Base-by-base conservation (phyloP, 2,888 invertebrate genomes). In the Acutogordius australiensis region DNA sequence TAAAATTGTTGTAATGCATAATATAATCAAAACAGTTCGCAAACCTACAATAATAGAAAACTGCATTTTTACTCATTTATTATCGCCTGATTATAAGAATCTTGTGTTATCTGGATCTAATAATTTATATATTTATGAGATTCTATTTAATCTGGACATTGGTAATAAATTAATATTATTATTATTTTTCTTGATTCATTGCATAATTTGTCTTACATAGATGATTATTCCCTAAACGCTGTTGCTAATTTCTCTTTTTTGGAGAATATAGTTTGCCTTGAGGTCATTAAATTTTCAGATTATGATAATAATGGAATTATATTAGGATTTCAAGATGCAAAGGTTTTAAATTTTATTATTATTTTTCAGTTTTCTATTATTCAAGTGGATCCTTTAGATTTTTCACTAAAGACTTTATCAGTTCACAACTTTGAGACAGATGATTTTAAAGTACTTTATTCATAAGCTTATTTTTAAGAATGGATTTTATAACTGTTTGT, bases 371-470 rank as follows among this genome's bases (percentile, higher is more conserved):
- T 57, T 30, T 57, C 58, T 28, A 57, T 57, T 29, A 13, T 57
- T 57, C 28, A 26, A 13, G 27, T 57, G 27, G 58, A 57, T 29
- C 13, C 58, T 57, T 4, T 18, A 4, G 29, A 4, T 2, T 57
- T 18, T 57, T 18, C 27, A 28, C 29, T 57, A 13, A 57, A 29
- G 26, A 57, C 58, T 8, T 13, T 57, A 8, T 28, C 28, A 28
- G 8, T 57, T 57, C 58, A 57, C 29, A 57, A 57, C 23, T 57
- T 28, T 57, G 58, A 57, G 29, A 29, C 28, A n/a, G 58, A 57
- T 57, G 58, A 57, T 29, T 57, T 29, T 30, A 57, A 57, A 26
- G 58, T 57, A 57, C 4, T 18, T 18, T 18, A 28, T 28, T 30
- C 4, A 51, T n/a, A n/a, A 51, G 23, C 8, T 21, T n/a, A 23